phyloP scores from a whole-genome alignment of 2,797 vertebrate species.

The Leptodactylus fallax region DNA sequence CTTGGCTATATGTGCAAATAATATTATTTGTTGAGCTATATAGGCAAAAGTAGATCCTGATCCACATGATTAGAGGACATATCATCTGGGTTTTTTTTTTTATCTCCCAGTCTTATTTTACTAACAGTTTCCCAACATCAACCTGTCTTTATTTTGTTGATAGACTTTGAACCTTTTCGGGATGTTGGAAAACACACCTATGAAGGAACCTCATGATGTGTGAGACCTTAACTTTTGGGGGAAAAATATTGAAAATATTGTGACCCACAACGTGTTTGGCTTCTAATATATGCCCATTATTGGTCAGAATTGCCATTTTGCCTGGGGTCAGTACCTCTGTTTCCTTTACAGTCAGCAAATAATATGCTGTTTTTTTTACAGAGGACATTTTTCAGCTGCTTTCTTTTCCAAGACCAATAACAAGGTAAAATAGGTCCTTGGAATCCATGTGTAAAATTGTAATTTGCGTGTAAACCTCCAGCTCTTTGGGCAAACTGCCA shows the following conservation, averaged over 20 bases:
- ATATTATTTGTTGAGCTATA: not conserved
- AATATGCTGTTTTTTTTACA: constrained; percentile 21
- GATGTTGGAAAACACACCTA: constrained; percentile 23
- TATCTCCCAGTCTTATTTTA: constrained; percentile 38
- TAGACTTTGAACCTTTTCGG: constrained; percentile 21
- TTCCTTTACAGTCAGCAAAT: constrained; percentile 20
- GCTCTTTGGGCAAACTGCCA: constrained; percentile 42
- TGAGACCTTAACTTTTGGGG: constrained; percentile 4
- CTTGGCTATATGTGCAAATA: not conserved
- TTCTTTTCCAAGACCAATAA: constrained; percentile 53
- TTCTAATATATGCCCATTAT: not conserved
- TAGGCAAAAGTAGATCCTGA: not conserved
- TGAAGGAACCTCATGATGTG: constrained; percentile 2
- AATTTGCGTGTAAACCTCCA: constrained; percentile 51
- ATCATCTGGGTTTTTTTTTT: constrained; percentile 13
- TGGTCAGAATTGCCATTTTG: not conserved
- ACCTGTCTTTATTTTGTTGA: constrained; percentile 34
- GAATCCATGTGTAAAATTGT: constrained; percentile 55
- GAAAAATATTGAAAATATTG: not conserved
- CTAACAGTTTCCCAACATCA: constrained; percentile 33
- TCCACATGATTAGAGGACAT: constrained; percentile 19
- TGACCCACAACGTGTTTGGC: not conserved
- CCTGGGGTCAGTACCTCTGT: constrained; percentile 26
- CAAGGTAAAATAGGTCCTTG: constrained; percentile 57
- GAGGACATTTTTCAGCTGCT: constrained; percentile 25